Evolutionary conservation across 2,797 vertebrate species (phyloP), one percentile per base, ranked within the genome.

Genomic region (Anguilla megastoma): DNA sequence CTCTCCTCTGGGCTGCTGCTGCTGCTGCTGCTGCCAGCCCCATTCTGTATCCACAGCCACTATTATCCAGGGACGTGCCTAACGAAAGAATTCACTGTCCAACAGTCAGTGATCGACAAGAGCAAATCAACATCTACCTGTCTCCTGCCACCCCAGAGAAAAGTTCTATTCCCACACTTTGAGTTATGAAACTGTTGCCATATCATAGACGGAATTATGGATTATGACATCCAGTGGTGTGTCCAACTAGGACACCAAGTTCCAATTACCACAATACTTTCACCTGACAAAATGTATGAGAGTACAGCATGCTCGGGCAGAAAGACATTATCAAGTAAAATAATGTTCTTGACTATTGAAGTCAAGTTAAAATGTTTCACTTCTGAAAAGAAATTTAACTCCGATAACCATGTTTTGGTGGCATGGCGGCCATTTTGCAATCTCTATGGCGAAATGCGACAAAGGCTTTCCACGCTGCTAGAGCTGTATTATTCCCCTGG

Each of bases 1-100:
- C 80, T 69, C 60, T 48, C 79, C 80, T 87, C 80, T 52, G 58
- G 58, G 63, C 33, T 50, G 24, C 60, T 54, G 79, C 45, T 54
- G 79, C 45, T 41, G n/a, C n/a, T n/a, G 41, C 41, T 27, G 54
- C 18, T 71, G 41, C 45, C 33, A 30, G 71, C 36, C 41, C 21
- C 60, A 84, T 45, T 18, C 24, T 84, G 82, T 52, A 84, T 9
- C 45, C 36, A 4, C 14, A 52, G 82, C 82, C 48, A 45, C 50
- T 30, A 56, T n/a, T 84, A 27, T 16, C 24, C 80, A 58, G 48
- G 27, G 83, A 16, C 16, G 71, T 14, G 30, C 71, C 7, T 36
- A 21, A 74, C 30, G 2, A 74, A 74, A 74, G 14, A 74, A 74
- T 33, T 14, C 14, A 69, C 30, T 14, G 71, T 33, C 27, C 0